Evolutionary conservation across 2,888 invertebrate species (phyloP).

Genomic region (Dascillus cervinus): DNA sequence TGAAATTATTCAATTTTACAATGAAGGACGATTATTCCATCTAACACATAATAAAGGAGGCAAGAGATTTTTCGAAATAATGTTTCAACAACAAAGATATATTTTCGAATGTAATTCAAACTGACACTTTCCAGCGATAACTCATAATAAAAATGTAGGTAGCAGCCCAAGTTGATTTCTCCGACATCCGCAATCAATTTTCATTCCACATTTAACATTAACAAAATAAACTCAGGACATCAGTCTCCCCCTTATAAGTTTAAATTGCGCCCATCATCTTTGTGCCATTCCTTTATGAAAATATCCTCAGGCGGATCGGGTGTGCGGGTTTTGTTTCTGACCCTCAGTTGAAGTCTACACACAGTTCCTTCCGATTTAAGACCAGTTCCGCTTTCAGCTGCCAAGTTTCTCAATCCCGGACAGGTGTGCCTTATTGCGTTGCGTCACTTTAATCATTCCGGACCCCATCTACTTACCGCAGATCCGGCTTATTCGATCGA

Average conservation of each 20-base stretch:
- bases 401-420: constrained; percentile 7
- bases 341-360: constrained; percentile 12
- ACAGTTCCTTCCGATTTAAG: constrained; percentile 17
- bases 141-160: too few relatives aligned
- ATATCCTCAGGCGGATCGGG: neutral
- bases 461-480: neutral
- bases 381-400: constrained; percentile 18
- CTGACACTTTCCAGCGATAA: too few relatives aligned
- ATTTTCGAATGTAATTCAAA: too few relatives aligned
- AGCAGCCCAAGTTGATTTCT: too few relatives aligned
- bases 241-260: neutral
- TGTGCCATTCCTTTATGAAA: neutral
- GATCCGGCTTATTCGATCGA: too few relatives aligned
- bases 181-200: too few relatives aligned
- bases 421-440: constrained; percentile 15
- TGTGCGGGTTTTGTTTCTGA: constrained; percentile 12
- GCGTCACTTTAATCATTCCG: constrained; percentile 5
- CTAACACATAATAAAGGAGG: too few relatives aligned
- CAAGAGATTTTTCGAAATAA: too few relatives aligned
- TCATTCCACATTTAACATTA: neutral
- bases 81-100: too few relatives aligned
- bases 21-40: too few relatives aligned
- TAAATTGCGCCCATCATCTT: too few relatives aligned
- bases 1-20: too few relatives aligned
- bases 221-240: neutral